Evolutionary conservation across 92 coral and sea anemone species (phyloP), one percentile per base, ranked within the genome.

Genomic region (Umimayanthus kanabou): DNA sequence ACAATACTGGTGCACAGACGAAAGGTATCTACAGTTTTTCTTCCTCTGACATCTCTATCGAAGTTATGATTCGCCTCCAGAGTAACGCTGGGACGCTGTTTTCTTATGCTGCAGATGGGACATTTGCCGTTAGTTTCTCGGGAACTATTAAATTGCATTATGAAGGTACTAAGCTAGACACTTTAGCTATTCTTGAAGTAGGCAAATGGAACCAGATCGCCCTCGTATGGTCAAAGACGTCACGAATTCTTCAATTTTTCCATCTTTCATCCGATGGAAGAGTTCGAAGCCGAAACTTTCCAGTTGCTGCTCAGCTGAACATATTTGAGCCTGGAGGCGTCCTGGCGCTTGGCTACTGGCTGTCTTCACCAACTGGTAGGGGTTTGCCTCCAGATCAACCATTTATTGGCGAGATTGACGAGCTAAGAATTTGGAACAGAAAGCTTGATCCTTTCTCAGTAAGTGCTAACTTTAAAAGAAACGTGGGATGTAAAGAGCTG

Each of bases 271-370:
- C 82, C 15, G 83, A 85, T 28, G 93, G 92, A 45, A 92, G 79
- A 57, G 80, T 86, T 39, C 89, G 81, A 75, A 91, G 92, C 28
- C 88, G 94, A 28, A 92, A 92, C 57, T 92, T 90, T 72, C 94
- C 94, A 26, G 67, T 84, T n/a, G 86, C 88, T 37, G 85, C 72
- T 70, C 69, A 92, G 53, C 76, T 73, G 30, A 88, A 89, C 53
- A 65, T 92, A 28, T 92, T 92, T 73, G 88, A 88, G 76, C 94
- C 94, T 20, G 94, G 94, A 29, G 94, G 94, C n/a, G 80, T 85
- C 29, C 81, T 92, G 61, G 86, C 89, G 49, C 90, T 92, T 64
- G 94, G 94, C 11, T 92, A 90, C 85, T 92, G 92, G 94, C 69
- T 69, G 30, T 86, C 94, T 22, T 90, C 94, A 50, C 89, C 93